Evolutionary conservation across 2,113 vertebrate species (phyloP).

Genomic region (Takifugu bimaculatus): DNA sequence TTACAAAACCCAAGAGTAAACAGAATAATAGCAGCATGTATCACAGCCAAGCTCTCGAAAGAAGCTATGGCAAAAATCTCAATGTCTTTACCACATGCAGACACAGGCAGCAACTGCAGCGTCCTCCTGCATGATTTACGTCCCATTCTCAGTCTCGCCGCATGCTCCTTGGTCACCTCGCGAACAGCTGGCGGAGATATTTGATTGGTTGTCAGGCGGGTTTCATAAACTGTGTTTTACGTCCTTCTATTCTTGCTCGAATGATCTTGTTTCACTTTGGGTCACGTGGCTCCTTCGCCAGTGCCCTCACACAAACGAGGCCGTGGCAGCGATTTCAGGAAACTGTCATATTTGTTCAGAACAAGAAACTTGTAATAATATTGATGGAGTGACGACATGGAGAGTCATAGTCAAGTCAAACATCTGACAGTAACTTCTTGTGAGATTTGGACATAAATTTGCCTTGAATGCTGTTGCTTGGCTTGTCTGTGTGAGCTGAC

Average conservation of each 20-base stretch:
- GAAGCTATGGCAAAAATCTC: conserved; percentile 52
- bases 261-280: conserved; percentile 54
- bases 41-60: conserved; percentile 46
- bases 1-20: conserved; percentile 44
- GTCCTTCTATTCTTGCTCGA: conserved; percentile 54
- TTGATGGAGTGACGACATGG: neutral
- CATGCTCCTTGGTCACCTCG: conserved; percentile 48
- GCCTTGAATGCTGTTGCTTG: conserved; percentile 21
- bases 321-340: conserved; percentile 7
- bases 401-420: neutral
- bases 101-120: conserved; percentile 58
- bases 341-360: conserved; percentile 8
- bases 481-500: conserved; percentile 17
- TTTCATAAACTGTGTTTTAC: conserved; percentile 35
- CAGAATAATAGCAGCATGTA: conserved; percentile 48
- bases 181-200: conserved; percentile 67
- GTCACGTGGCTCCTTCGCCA: conserved; percentile 26
- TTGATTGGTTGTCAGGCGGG: conserved; percentile 56
- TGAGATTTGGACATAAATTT: conserved; percentile 4
- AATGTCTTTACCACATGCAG: conserved; percentile 38
- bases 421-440: neutral
- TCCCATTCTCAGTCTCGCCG: conserved; percentile 34
- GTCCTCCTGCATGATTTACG: conserved; percentile 60
- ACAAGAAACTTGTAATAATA: neutral
- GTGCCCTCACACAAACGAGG: conserved; percentile 2